Conservation (phyloP, 2,113 vertebrate genomes). For the Oxyura jamaicensis region DNA sequence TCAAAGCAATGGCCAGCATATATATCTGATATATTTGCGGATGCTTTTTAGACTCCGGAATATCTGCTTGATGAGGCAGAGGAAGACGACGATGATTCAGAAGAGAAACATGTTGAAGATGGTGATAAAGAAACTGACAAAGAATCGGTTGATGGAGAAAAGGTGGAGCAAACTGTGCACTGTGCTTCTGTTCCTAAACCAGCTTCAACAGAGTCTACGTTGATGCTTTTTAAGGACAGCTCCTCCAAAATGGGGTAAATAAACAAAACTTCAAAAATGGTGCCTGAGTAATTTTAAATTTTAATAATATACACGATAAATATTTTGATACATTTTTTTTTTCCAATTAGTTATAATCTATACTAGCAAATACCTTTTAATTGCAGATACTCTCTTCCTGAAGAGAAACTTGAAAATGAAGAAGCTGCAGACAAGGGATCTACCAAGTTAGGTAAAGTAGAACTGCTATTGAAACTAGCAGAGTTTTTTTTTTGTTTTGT, state of each 20-base stretch:
- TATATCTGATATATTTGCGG: background rate
- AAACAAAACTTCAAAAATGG: background rate
- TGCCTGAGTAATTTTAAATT: background rate
- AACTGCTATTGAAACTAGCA: background rate
- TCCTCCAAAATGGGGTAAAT: constrained; percentile 89
- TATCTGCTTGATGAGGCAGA: constrained; percentile 80
- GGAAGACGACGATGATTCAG: constrained; percentile 75
- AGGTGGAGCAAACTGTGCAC: constrained; percentile 59
- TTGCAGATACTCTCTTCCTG: constrained; percentile 74
- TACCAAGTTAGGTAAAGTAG: constrained; percentile 75
- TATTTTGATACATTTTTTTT: background rate
- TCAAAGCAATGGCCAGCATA: background rate
- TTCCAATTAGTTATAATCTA: too few relatives aligned
- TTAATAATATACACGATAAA: accelerated
- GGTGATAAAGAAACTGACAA: constrained; percentile 68
- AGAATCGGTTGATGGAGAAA: constrained; percentile 73
- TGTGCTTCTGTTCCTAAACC: constrained; percentile 71
- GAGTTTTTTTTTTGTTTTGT: background rate
- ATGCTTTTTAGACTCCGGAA: constrained; percentile 77
- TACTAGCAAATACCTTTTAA: background rate
- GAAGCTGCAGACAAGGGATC: constrained; percentile 71
- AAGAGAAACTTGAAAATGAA: constrained; percentile 80
- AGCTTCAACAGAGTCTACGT: constrained; percentile 83
- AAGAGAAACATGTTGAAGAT: constrained; percentile 70
- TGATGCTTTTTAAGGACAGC: constrained; percentile 91